Evolutionary conservation across 2,797 vertebrate species (phyloP).

Genomic region (Lagodon rhomboides): DNA sequence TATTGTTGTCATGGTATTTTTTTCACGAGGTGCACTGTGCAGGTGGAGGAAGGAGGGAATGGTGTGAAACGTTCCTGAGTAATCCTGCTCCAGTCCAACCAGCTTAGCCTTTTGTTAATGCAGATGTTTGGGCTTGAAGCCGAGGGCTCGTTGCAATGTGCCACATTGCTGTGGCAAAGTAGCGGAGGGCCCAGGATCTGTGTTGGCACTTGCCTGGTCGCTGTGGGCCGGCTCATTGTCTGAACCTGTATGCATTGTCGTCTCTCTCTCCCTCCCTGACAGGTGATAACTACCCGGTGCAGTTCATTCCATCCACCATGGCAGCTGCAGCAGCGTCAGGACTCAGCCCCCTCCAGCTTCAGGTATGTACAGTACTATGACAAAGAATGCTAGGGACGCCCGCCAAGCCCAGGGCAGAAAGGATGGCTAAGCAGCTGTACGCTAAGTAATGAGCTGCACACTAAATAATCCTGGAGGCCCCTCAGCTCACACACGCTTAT

Average conservation of each 20-base stretch:
- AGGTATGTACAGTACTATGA: constrained; percentile 96
- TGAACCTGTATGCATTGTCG: constrained; percentile 98
- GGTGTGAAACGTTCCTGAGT: constrained; percentile 83
- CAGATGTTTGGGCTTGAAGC: constrained; percentile 95
- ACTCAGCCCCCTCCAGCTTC: constrained; percentile 99
- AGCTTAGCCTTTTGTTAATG: constrained; percentile 93
- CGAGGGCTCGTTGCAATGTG: constrained; percentile 83
- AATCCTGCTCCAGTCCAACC: constrained; percentile 88
- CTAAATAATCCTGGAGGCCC: constrained; percentile 91
- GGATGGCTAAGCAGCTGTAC: constrained; percentile 95
- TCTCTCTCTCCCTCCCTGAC: constrained; percentile 86
- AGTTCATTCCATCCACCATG: constrained; percentile 99
- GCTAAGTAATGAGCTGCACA: constrained; percentile 94
- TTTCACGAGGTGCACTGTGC: constrained; percentile 40
- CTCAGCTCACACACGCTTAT: constrained; percentile 89
- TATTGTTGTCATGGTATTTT: constrained; percentile 47
- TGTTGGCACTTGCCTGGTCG: constrained; percentile 95
- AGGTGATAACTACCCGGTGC: constrained; percentile 99
- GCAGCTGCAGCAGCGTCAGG: constrained; percentile 99
- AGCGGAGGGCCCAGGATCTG: constrained; percentile 75
- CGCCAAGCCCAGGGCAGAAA: constrained; percentile 91
- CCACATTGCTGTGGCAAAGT: constrained; percentile 80
- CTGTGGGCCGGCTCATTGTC: constrained; percentile 94
- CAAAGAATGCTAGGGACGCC: constrained; percentile 90
- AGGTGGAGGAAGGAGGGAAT: constrained; percentile 61